Base-by-base conservation (phyloP, 2,113 vertebrate genomes). In the Microcebus jonahi region DNA sequence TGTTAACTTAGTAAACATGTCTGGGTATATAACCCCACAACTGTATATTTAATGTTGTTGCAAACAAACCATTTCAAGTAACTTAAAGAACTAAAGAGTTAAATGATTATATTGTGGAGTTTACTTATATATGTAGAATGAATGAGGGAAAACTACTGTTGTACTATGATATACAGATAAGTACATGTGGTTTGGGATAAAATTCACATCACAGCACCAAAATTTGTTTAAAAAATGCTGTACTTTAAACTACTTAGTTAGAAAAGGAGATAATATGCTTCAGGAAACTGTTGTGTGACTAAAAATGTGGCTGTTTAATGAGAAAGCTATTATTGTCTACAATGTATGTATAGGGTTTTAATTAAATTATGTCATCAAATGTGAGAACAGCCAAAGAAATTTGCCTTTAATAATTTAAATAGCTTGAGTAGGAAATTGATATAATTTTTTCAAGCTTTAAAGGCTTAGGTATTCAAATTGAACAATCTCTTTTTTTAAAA, bases 371-470 rank as follows among this genome's bases (percentile, higher is more conserved):
- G 77, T 94, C 6, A 88, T 84, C 9, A 55, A 55, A 65, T 42
- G 13, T 65, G 31, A 84, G 36, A 63, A 3, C 36, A 83, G 57
- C 25, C 42, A 95, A 63, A 55, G 17, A 82, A 68, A 57, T 84
- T 94, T 4, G 63, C 27, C 45, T 67, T 79, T 92, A 71, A 31
- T 39, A 79, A 50, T 94, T 83, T 73, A 79, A 91, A 59, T 70
- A 71, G 63, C 36, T 15, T 67, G 31, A 84, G 17, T 34, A 59
- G 53, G 68, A 61, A 93, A 63, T 63, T 81, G n/a, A 55, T 10
- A 83, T 77, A 53, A 95, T 91, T 88, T 92, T 71, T 20, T 0
- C 42, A 79, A 25, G 45, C 68, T 76, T 96, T 80, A 55, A 83
- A 88, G 70, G 29, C 6, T 83, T 63, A 10, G 53, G 9, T 63